Conservation (phyloP, 2,888 invertebrate genomes). For the Digitonthophagus gazella region DNA sequence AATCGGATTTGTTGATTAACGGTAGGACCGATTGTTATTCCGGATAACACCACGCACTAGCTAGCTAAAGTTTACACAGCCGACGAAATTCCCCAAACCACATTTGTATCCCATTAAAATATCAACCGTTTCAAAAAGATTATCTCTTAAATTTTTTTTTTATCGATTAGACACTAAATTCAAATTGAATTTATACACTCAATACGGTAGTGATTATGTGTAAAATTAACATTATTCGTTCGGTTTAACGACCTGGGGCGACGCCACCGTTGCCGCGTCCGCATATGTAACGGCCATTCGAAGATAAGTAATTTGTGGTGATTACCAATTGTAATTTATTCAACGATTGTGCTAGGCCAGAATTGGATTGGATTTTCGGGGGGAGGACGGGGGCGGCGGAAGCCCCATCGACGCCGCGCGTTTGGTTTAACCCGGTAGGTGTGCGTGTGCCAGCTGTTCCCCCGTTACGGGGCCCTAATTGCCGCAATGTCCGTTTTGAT, state of each 20-base stretch:
- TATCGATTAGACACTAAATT: neutral
- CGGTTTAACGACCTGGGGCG: neutral
- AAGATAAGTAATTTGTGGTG: conserved; percentile 17
- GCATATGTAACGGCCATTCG: conserved; percentile 7
- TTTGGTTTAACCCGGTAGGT: neutral
- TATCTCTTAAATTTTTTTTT: neutral
- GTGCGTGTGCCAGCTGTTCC: conserved; percentile 11
- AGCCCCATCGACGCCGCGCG: neutral
- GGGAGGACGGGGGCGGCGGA: neutral
- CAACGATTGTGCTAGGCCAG: conserved; percentile 7
- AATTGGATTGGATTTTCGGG: conserved; percentile 16
- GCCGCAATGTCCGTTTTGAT: conserved; percentile 11
- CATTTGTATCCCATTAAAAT: neutral
- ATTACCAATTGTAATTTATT: conserved; percentile 18
- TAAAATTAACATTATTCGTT: conserved; percentile 24
- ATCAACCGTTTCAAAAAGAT: too few species aligned
- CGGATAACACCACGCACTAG: neutral
- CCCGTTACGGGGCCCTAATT: conserved; percentile 1
- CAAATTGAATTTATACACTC: conserved; percentile 20
- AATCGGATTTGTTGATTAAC: neutral
- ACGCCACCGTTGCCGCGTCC: neutral
- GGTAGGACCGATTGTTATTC: neutral
- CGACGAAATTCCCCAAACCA: too few species aligned
- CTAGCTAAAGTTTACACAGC: neutral
- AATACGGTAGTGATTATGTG: conserved; percentile 20